Percentiles rank a stretch among this genome's conserved stretches.
Conservation (phyloP, 2,113 vertebrate genomes). For the Gadus chalcogrammus region DNA sequence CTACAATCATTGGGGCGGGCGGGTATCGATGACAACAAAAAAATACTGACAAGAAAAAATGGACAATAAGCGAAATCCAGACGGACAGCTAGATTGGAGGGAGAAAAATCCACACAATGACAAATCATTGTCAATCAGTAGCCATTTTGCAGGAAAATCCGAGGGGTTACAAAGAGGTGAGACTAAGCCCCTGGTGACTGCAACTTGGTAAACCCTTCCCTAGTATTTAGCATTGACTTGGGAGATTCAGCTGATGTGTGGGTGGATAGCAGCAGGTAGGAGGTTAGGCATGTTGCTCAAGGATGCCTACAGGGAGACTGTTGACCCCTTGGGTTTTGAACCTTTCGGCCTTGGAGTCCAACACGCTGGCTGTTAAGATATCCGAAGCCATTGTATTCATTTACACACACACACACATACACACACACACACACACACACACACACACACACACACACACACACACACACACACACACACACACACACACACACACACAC, state of each 20-base stretch:
- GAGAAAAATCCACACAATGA: slow-evolving; percentile 18
- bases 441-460: too few relatives aligned
- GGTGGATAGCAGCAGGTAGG: too few relatives aligned
- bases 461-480: too few relatives aligned
- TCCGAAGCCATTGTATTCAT: too few relatives aligned
- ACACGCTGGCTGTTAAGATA: background rate
- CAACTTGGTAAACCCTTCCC: slow-evolving; percentile 47
- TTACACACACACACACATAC: too few relatives aligned
- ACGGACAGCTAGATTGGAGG: slow-evolving; percentile 1
- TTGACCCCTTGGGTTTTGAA: too few relatives aligned
- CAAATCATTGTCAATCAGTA: slow-evolving; percentile 19
- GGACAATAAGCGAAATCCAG: slow-evolving; percentile 12
- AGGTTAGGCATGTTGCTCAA: background rate
- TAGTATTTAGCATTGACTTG: too few relatives aligned
- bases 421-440: too few relatives aligned
- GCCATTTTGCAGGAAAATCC: slow-evolving; percentile 13
- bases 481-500: too few relatives aligned
- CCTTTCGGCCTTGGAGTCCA: background rate
- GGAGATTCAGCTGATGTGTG: too few relatives aligned
- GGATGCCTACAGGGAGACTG: background rate
- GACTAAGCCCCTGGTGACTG: slow-evolving; percentile 24
- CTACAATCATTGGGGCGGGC: background rate
- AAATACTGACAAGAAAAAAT: background rate
- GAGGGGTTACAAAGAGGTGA: slow-evolving; percentile 34
- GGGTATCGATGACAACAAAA: background rate